Percentiles rank a stretch among this genome's conserved stretches.
These are phyloP conservation scores for Chaetodon trifascialis DNA, from an alignment of 2,113 vertebrate species.

Conservation along the genomic window DNA sequence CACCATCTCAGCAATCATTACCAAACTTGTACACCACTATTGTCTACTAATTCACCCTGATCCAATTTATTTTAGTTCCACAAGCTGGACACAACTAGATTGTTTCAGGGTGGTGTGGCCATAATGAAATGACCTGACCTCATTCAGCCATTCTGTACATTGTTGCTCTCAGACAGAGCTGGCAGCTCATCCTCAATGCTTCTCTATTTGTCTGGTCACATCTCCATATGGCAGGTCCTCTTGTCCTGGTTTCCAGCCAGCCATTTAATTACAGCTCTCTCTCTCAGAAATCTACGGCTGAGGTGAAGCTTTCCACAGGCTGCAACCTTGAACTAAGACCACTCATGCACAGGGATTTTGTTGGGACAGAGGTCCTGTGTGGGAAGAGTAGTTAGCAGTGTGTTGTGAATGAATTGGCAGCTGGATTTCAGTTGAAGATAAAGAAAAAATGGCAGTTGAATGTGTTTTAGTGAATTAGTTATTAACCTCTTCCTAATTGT, in stretches of 20 bases:
- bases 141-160: background rate
- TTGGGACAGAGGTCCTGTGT: background rate
- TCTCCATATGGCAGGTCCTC: conserved; percentile 10
- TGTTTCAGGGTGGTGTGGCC: conserved; percentile 5
- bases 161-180: background rate
- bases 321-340: conserved; percentile 7
- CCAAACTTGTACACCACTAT: background rate
- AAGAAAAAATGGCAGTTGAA: background rate
- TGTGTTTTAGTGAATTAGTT: background rate
- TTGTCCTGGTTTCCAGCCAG: background rate
- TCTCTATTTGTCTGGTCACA: background rate
- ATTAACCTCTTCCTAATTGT: background rate
- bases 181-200: background rate
- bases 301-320: background rate
- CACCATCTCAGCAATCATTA: background rate
- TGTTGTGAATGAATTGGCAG: no score
- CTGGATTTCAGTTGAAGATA: background rate
- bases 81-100: background rate
- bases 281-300: background rate
- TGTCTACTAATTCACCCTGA: conserved; percentile 9
- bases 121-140: background rate
- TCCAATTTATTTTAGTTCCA: conserved; percentile 3
- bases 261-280: background rate
- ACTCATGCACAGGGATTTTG: background rate
- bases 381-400: background rate